Evolutionary conservation across 2,888 invertebrate species (phyloP).

Genomic region (Trichogramma evanescens): DNA sequence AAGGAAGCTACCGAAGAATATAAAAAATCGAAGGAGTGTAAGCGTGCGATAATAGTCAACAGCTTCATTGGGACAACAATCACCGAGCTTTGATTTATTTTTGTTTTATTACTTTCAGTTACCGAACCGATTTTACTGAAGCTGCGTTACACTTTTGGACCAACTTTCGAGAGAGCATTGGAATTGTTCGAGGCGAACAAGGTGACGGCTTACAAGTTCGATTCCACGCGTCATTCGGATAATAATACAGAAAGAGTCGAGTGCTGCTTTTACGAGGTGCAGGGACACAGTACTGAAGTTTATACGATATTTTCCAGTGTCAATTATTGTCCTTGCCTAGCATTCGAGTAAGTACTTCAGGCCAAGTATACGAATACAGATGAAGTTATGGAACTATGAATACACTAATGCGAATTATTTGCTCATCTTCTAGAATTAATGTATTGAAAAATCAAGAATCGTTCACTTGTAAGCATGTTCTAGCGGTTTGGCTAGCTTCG

Average conservation of each 20-base stretch:
- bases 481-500: constrained; percentile 56
- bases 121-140: constrained; percentile 41
- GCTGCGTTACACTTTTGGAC: constrained; percentile 57
- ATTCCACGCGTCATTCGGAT: constrained; percentile 15
- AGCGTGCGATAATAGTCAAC: constrained; percentile 1
- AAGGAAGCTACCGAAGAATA: constrained; percentile 31
- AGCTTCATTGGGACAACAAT: background rate
- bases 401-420: background rate
- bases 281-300: constrained; percentile 51
- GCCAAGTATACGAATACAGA: too few relatives aligned
- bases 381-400: too few relatives aligned
- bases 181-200: constrained; percentile 57
- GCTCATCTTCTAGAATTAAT: constrained; percentile 35
- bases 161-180: constrained; percentile 54
- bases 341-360: constrained; percentile 47
- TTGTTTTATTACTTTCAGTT: constrained; percentile 17
- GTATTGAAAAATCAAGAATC: constrained; percentile 52
- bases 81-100: background rate
- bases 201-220: constrained; percentile 50
- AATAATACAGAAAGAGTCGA: constrained; percentile 20
- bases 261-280: constrained; percentile 55
- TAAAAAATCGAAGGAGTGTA: constrained; percentile 34
- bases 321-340: constrained; percentile 64
- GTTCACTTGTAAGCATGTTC: constrained; percentile 62
- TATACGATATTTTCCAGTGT: constrained; percentile 58